Evolutionary conservation across 2,113 vertebrate genomes (phyloP), one percentile per base, ranked within the genome.

Genomic region (Myrmophylax atrothorax): DNA sequence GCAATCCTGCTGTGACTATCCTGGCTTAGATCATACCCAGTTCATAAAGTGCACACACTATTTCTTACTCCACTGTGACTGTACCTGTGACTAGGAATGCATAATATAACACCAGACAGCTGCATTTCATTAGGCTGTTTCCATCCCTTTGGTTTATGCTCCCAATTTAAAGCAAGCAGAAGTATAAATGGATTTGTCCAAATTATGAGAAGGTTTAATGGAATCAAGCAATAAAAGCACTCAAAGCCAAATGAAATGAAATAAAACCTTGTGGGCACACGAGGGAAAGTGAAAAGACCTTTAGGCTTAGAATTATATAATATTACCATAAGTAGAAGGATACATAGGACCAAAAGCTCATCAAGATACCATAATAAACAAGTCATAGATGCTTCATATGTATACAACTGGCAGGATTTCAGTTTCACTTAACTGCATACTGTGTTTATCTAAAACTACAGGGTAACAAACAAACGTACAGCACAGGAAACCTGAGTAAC

Each of bases 111-210:
- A 33, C 14, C 81, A 91, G 72, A 66, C 44, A 78, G 64, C 31
- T 90, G 80, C 72, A 64, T 88, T 95, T 86, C 82, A 87, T 75
- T 60, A 78, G 44, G 63, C 18, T 94, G 38, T 35, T 93, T 81
- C 28, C 52, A 49, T 29, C 52, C 44, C 37, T 69, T 79, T 75
- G 33, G 42, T 84, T 93, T 81, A 44, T 6, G 26, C 6, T 84
- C 18, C 47, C 14, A 8, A n/a, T 62, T 74, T 84, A 90, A 86
- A 72, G 56, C n/a, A 94, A 93, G 68, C 16, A 75, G 37, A 81
- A 68, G 6, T 16, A 47, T 53, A 90, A 93, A 87, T 52, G 19
- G 42, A 90, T 95, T 94, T 87, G 49, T 64, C 60, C 49, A 69
- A 64, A 72, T 84, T 81, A 63, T 64, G 31, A 77, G 80, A 55